Evolutionary conservation across 2,888 invertebrate species (phyloP).

Genomic region (Sesamia inferens): DNA sequence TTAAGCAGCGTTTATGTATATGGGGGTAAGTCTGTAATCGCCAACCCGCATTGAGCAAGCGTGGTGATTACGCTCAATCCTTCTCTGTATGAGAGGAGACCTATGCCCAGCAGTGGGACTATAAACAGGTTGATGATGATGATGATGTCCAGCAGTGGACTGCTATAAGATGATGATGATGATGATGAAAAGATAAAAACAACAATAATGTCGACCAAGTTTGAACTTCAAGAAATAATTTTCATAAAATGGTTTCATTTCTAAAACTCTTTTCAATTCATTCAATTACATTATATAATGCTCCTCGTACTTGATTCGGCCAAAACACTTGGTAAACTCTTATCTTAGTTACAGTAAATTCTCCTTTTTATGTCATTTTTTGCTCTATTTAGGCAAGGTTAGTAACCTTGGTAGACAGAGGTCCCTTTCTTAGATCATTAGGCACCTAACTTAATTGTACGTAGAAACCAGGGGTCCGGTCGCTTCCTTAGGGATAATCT

Average conservation of each 20-base stretch:
- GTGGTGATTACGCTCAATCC: too few relatives aligned
- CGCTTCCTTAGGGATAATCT: conserved; percentile 72
- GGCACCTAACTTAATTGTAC: conserved; percentile 80
- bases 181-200: too few relatives aligned
- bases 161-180: too few relatives aligned
- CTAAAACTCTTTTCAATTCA: background rate
- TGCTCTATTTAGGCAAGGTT: conserved; percentile 12
- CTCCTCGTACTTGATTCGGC: background rate
- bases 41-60: too few relatives aligned
- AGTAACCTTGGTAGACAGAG: conserved; percentile 52
- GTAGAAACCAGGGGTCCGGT: conserved; percentile 65
- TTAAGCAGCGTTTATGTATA: too few relatives aligned
- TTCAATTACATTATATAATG: background rate
- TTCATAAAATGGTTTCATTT: background rate
- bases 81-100: too few relatives aligned
- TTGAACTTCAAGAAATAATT: background rate
- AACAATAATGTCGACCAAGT: too few relatives aligned
- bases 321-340: background rate
- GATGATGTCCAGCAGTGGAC: too few relatives aligned
- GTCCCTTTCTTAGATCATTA: conserved; percentile 76
- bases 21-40: too few relatives aligned
- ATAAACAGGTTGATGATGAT: too few relatives aligned
- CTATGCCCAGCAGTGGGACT: too few relatives aligned
- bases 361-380: conserved; percentile 22
- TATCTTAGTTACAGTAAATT: conserved; percentile 2